Evolutionary conservation across 2,113 vertebrate genomes (phyloP).

Genomic region (Aphelocoma coerulescens): DNA sequence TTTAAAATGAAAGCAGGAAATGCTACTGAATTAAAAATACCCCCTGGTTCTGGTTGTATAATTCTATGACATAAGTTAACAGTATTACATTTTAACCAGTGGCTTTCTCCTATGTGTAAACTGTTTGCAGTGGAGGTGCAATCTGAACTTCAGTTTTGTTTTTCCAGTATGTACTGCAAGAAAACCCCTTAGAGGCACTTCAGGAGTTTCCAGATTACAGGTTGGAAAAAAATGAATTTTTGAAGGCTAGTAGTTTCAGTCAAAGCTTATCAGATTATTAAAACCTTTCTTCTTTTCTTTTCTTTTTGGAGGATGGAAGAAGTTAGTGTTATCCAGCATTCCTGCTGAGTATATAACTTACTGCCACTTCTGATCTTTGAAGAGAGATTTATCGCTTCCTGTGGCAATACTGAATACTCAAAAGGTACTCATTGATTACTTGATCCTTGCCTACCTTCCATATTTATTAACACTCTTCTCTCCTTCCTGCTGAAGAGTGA

Average conservation of each 20-base stretch:
- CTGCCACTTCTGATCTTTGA: conserved; percentile 26
- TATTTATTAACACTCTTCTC: not conserved
- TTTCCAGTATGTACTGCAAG: not conserved
- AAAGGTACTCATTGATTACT: conserved; percentile 38
- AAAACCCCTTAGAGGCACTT: not conserved
- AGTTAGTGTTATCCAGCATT: conserved; percentile 30
- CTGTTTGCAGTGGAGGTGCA: not conserved
- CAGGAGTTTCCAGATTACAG: not conserved
- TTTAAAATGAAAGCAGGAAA: not conserved
- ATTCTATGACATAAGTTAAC: not conserved
- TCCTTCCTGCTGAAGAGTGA: not conserved
- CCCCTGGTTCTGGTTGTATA: not conserved
- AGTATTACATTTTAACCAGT: not conserved
- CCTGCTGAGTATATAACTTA: conserved; percentile 28
- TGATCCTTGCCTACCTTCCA: not conserved
- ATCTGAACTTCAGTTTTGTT: not conserved
- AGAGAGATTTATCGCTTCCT: conserved; percentile 29
- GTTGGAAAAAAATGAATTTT: not conserved
- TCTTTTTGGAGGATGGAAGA: conserved; percentile 52
- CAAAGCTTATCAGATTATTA: not conserved
- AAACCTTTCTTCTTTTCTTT: conserved; percentile 40
- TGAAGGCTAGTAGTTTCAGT: not conserved
- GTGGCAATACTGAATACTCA: conserved; percentile 25
- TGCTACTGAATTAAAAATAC: not conserved
- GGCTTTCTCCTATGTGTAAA: not conserved